Evolutionary conservation across 2,888 invertebrate species (phyloP), one percentile per base, ranked within the genome.

Genomic region (Crossocerus cetratus): DNA sequence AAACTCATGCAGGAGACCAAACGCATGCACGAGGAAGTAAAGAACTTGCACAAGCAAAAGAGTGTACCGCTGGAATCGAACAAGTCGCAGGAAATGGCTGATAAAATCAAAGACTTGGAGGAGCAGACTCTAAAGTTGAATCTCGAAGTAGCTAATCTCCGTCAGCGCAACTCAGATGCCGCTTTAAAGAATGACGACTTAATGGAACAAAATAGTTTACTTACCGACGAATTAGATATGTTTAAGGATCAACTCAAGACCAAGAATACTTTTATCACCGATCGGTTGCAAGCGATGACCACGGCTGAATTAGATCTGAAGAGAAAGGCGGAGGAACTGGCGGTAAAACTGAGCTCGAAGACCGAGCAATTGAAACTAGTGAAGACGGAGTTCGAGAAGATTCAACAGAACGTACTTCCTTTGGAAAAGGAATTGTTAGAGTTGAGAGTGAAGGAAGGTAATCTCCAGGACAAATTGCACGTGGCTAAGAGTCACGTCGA

Each of bases 171-270:
- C 53, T 72, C 73, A 0, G 90, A 90, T 53, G 81, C 73, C 2
- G 62, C 75, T 0, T 23, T 87, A 53, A 90, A 85, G 59, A 84
- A 84, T 23, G 90, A 90, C 3, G 90, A 90, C 71, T 59, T 86
- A 21, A 67, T 42, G 0, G 87, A 90, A 49, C 90, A 90, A 42
- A 88, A 87, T 55, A 81, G 83, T 64, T 60, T 90, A 20, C 55
- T 90, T n/a, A 84, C 83, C 23, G 90, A 90, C 32, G 90, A 87
- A 57, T 64, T 88, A 45, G 80, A 82, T n/a, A 86, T 88, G 84
- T 89, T 90, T 43, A 90, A 87, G 58, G 89, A 90, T 3, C 90
- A 90, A 45, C 57, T 90, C 23, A 85, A 80, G 67, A 86, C 87
- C 14, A 90, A 90, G 60, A 89, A 88, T 54, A 84, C 86, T 20